These are phyloP conservation scores for Siderastrea radians DNA, from an alignment of 92 coral and sea anemone genomes.

Conservation along the genomic window DNA sequence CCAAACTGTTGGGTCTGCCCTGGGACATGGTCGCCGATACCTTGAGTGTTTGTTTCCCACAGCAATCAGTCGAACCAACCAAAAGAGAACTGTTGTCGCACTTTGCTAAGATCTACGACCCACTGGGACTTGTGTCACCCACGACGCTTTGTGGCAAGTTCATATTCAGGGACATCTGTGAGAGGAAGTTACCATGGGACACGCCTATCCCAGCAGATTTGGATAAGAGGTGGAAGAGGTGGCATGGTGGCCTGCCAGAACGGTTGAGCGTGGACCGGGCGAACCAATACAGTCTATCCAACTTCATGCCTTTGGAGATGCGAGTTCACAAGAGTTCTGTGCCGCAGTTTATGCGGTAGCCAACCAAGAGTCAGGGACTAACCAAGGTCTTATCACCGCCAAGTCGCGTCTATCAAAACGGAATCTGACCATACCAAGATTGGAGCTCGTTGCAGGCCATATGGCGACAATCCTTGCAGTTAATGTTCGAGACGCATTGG, in stretches of 20 bases:
- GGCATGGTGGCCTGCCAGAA: no score
- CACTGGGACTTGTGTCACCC: conserved; percentile 38
- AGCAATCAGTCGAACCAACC: not conserved
- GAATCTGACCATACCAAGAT: conserved; percentile 7
- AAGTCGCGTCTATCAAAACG: not conserved
- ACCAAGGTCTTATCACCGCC: no score
- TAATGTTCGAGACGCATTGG: not conserved
- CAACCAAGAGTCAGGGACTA: no score
- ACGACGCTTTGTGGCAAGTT: conserved; percentile 41
- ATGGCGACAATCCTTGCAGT: conserved; percentile 21
- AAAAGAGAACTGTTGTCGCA: conserved; percentile 24
- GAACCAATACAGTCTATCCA: no score
- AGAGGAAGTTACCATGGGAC: conserved; percentile 35
- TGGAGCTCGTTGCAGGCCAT: conserved; percentile 4
- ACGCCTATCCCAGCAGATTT: conserved; percentile 32
- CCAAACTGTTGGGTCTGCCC: conserved; percentile 29
- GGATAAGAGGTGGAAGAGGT: not conserved
- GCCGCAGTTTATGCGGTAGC: no score
- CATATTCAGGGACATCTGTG: conserved; percentile 24
- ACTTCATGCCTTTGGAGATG: no score
- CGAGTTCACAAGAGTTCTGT: no score
- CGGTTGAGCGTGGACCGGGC: no score
- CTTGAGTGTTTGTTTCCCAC: conserved; percentile 24
- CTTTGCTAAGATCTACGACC: conserved; percentile 22
- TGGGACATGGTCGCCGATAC: conserved; percentile 31